Base-by-base conservation (phyloP, 2,888 invertebrate species). In the Acrocyrtus sp. region DNA sequence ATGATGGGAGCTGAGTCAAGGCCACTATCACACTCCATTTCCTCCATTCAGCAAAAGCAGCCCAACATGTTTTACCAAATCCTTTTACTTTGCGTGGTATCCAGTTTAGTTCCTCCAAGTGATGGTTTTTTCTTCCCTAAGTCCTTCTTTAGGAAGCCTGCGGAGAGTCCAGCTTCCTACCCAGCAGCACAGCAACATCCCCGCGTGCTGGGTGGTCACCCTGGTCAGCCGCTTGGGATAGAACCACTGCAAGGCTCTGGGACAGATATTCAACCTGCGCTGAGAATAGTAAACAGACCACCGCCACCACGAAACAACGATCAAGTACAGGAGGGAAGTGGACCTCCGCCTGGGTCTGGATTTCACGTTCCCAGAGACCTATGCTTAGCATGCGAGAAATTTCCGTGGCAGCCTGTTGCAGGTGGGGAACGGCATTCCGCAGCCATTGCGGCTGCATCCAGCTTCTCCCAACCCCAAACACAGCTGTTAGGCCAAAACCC, bases 351-450 rank as follows among this genome's bases (percentile, higher is more conserved):
- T 39, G 72, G 72, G 10, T 29, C 63, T 3, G 69, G 73, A 12
- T 80, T 80, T 54, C 79, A 79, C 29, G 80, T 81, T 12, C 80
- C 81, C 3, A 70, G 72, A 39, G 77, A 77, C 58, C 69, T 81
- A 6, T 81, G 81, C 50, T 54, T 79, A 29, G 81, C 81, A 15
- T 81, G 81, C 58, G 79, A 78, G 27, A 73, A 67, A 43, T 79
- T 81, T 63, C 81, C 81, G 24, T 81, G 81, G 81, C 78, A 69
- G 70, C 81, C 81, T 6, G 78, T 81, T 5, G 74, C 80, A n/a
- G 78, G 77, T 17, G 67, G 56, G 8, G 80, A 76, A 24, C 58
- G 65, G 27, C 56, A 60, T 10, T 10, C 47, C 12, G 45, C 19
- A 26, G 27, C 39, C n/a, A 12, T n/a, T 29, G 56, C 27, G 15